Conservation (phyloP, 2,888 invertebrate species). For the Tipula vernalis region DNA sequence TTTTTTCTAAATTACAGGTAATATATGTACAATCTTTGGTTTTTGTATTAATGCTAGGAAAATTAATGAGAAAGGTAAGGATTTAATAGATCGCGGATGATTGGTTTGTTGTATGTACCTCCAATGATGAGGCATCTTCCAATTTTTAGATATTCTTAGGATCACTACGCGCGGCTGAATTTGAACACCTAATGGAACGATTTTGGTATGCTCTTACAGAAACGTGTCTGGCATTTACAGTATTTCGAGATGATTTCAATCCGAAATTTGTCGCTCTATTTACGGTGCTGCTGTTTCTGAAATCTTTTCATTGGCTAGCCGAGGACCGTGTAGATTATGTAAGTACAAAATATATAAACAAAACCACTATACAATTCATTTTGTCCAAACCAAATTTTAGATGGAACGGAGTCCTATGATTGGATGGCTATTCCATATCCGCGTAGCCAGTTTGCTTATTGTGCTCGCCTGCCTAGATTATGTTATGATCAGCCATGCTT, state of each 20-base stretch:
- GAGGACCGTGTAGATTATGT: constrained; percentile 99
- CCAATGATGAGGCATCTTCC: background rate
- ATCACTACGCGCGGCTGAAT: constrained; percentile 86
- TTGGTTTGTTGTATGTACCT: background rate
- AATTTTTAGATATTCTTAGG: constrained; percentile 66
- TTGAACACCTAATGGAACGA: constrained; percentile 95
- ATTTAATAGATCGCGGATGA: background rate
- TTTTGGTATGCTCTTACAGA: constrained; percentile 99
- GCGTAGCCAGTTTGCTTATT: constrained; percentile 73
- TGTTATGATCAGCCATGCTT: constrained; percentile 86
- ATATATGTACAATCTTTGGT: constrained; percentile 95
- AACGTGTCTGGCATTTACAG: constrained; percentile 97
- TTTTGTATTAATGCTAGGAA: constrained; percentile 82
- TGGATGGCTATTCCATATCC: constrained; percentile 84
- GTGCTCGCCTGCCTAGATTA: constrained; percentile 74
- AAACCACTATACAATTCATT: background rate
- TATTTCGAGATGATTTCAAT: constrained; percentile 97
- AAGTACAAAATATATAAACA: constrained; percentile 38
- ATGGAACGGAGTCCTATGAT: constrained; percentile 99
- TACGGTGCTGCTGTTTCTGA: constrained; percentile 87
- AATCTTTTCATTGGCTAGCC: constrained; percentile 99
- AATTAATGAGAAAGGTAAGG: constrained; percentile 71
- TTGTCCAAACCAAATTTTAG: constrained; percentile 39
- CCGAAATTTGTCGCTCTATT: constrained; percentile 96
- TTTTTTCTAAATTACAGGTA: constrained; percentile 51